Evolutionary conservation across 2,113 vertebrate species (phyloP).

Genomic region (Lasiurus cinereus): DNA sequence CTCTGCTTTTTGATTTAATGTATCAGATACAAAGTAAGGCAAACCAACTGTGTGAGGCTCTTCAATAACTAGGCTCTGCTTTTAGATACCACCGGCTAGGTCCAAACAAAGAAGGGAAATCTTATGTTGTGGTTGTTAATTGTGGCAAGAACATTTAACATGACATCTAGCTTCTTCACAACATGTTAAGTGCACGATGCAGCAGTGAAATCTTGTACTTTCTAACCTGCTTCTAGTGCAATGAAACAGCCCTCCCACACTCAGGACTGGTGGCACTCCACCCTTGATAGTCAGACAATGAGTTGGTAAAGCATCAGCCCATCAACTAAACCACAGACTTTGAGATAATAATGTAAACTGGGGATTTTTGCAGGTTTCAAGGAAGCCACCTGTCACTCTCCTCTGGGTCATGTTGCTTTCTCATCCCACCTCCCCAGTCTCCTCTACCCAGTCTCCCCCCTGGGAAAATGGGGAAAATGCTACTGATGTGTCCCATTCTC

Average conservation of each 20-base stretch:
- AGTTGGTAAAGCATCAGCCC: neutral
- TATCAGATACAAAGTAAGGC: neutral
- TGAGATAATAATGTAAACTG: neutral
- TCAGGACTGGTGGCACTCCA: neutral
- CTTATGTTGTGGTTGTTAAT: neutral
- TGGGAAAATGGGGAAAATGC: neutral
- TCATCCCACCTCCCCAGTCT: neutral
- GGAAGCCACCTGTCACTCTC: neutral
- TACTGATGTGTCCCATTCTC: neutral
- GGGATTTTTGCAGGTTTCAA: neutral
- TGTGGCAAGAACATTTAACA: neutral
- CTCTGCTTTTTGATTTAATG: conserved; percentile 21
- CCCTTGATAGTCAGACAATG: neutral
- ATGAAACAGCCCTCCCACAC: neutral
- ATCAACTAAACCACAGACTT: neutral
- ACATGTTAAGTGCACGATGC: too few relatives aligned
- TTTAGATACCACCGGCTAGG: neutral
- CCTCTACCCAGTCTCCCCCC: neutral
- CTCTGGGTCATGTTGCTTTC: neutral
- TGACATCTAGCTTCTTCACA: neutral
- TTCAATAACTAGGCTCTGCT: neutral
- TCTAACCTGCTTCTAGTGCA: neutral
- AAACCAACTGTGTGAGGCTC: neutral
- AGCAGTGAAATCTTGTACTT: neutral
- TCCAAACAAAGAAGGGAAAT: conserved; percentile 29